phyloP scores from a whole-genome alignment of 2,888 invertebrate genomes.

The Cancer borealis region DNA sequence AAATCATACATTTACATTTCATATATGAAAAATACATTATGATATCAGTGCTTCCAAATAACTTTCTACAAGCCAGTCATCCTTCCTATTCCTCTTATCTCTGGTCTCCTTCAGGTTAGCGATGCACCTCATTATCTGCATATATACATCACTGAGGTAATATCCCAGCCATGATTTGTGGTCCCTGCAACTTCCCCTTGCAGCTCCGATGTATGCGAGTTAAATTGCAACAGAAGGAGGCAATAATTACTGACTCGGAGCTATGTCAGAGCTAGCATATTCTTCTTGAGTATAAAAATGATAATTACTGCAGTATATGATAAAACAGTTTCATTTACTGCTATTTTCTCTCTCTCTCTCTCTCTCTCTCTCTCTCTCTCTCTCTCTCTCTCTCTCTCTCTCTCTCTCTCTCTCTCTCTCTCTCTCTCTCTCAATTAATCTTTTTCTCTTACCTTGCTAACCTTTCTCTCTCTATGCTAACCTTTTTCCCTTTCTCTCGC shows the following conservation, averaged over 20 bases:
- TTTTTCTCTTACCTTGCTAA: not conserved
- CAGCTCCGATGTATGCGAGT: not conserved
- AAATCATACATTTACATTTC: too few species aligned
- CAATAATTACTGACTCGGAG: not conserved
- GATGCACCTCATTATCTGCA: not conserved
- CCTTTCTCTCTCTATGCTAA: too few species aligned
- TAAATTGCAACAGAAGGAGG: not conserved
- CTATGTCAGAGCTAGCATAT: not conserved
- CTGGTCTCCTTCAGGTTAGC: not conserved
- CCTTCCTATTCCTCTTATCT: not conserved
- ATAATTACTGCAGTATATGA: not conserved
- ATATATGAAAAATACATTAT: not conserved
- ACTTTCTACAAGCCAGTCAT: not conserved
- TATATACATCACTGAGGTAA: not conserved
- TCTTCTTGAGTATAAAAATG: not conserved
- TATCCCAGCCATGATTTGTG: not conserved
- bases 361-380: constrained; percentile 11
- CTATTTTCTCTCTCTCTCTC: not conserved
- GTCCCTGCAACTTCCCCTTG: not conserved
- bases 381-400: too few species aligned
- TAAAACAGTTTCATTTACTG: not conserved
- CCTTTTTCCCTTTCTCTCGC: too few species aligned
- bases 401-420: too few species aligned
- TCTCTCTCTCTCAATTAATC: not conserved
- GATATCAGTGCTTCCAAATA: not conserved